Percentiles rank a stretch among this genome's conserved stretches.
Evolutionary conservation across 2,888 invertebrate species (phyloP).

Genomic region (Parnassius glacialis): DNA sequence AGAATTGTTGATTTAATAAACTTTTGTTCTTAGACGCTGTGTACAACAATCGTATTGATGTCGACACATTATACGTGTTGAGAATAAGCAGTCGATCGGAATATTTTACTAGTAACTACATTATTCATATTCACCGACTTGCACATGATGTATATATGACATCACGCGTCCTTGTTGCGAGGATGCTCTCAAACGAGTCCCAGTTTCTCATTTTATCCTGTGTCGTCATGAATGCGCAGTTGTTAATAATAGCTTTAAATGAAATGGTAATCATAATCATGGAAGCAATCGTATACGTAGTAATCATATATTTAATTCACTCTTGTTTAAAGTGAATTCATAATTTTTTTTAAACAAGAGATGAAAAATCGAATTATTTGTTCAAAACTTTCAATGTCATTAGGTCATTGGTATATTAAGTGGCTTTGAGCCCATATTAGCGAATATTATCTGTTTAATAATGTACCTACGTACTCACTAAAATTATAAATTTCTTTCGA

Average conservation of each 20-base stretch:
- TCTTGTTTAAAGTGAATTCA: no score
- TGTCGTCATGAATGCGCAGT: constrained; percentile 57
- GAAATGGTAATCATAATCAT: constrained; percentile 29
- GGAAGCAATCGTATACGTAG: constrained; percentile 17
- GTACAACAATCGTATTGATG: constrained; percentile 32
- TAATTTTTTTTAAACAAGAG: no score
- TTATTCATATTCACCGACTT: constrained; percentile 59
- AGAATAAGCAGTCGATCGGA: constrained; percentile 50
- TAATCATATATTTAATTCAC: no score
- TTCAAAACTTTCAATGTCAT: no score
- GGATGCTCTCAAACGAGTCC: constrained; percentile 64
- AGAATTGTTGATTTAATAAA: no score
- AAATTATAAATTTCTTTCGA: no score
- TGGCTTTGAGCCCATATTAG: no score
- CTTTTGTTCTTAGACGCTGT: constrained; percentile 20
- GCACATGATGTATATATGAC: constrained; percentile 56
- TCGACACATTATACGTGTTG: constrained; percentile 58
- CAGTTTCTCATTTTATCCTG: constrained; percentile 73
- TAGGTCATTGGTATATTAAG: no score
- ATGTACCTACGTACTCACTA: no score
- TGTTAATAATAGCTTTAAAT: constrained; percentile 56
- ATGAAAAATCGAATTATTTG: no score
- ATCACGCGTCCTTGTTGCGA: constrained; percentile 74
- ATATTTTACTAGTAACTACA: constrained; percentile 41
- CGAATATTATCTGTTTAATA: no score